phyloP scores from a whole-genome alignment of 2,888 invertebrate genomes.

The Petrophora chlorosata region DNA sequence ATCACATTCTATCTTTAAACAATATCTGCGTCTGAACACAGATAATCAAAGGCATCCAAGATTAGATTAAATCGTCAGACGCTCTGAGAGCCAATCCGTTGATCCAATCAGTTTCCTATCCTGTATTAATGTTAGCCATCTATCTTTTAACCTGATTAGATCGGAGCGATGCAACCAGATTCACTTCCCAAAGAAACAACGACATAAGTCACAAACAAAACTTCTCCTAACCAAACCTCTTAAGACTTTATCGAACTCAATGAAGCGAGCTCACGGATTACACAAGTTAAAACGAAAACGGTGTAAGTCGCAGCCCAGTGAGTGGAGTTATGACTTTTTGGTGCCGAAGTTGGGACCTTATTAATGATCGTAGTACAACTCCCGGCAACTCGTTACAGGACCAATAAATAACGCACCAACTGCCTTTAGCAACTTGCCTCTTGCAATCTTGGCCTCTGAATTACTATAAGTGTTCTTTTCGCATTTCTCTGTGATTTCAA shows the following conservation, averaged over 20 bases:
- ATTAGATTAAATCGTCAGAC: slow-evolving; percentile 13
- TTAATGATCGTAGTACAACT: slow-evolving; percentile 68
- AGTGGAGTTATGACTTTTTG: slow-evolving; percentile 51
- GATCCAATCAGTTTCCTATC: slow-evolving; percentile 61
- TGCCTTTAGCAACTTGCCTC: slow-evolving; percentile 50
- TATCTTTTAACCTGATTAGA: slow-evolving; percentile 66
- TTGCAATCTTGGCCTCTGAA: slow-evolving; percentile 54
- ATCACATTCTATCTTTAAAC: too few relatives aligned
- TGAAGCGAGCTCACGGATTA: slow-evolving; percentile 30
- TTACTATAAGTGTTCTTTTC: slow-evolving; percentile 43
- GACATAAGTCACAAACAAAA: slow-evolving; percentile 36
- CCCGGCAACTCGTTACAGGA: slow-evolving; percentile 64
- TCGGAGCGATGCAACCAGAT: slow-evolving; percentile 51
- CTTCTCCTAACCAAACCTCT: slow-evolving; percentile 31
- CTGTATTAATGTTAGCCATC: slow-evolving; percentile 67
- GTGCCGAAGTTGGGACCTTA: slow-evolving; percentile 50
- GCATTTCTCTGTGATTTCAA: slow-evolving; percentile 27
- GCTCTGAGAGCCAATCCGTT: slow-evolving; percentile 45
- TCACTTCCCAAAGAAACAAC: slow-evolving; percentile 33
- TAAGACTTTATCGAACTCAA: slow-evolving; percentile 45
- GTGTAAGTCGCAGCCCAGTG: slow-evolving; percentile 10
- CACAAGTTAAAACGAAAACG: slow-evolving; percentile 25
- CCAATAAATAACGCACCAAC: slow-evolving; percentile 67
- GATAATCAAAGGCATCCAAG: slow-evolving; percentile 11
- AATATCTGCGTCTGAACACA: neutral